phyloP scores from a whole-genome alignment of 1,140 invertebrate genomes.

The Plodia interpunctella region DNA sequence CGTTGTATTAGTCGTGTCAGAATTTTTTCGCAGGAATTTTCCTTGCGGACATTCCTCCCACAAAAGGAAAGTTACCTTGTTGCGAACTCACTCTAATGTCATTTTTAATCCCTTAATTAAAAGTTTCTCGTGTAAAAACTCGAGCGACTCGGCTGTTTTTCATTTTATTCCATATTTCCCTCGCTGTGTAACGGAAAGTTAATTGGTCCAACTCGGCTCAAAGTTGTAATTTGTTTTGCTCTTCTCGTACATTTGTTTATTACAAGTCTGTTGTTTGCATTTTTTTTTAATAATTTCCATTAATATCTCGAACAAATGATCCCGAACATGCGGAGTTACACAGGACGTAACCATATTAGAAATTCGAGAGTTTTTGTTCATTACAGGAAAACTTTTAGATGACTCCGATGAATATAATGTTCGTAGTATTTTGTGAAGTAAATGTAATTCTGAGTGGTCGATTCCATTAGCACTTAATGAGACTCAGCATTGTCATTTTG shows the following conservation, averaged over 20 bases:
- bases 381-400: background rate
- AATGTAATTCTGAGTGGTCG: background rate
- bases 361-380: background rate
- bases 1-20: constrained; percentile 20
- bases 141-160: constrained; percentile 59
- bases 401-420: background rate
- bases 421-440: background rate
- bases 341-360: background rate
- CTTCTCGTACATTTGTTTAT: constrained; percentile 60
- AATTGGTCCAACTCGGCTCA: constrained; percentile 68
- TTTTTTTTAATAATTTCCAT: constrained; percentile 46
- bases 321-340: background rate
- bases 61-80: constrained; percentile 66
- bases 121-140: constrained; percentile 64
- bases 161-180: constrained; percentile 74
- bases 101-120: constrained; percentile 77
- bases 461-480: background rate
- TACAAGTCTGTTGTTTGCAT: constrained; percentile 49
- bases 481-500: background rate
- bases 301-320: constrained; percentile 18
- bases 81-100: constrained; percentile 68
- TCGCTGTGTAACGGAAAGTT: constrained; percentile 67
- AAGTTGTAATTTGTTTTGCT: constrained; percentile 72
- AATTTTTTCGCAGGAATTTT: constrained; percentile 24
- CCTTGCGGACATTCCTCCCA: constrained; percentile 37